These are phyloP conservation scores for Tenthredo mesomela DNA, from an alignment of 2,888 invertebrate species.

Conservation along the genomic window DNA sequence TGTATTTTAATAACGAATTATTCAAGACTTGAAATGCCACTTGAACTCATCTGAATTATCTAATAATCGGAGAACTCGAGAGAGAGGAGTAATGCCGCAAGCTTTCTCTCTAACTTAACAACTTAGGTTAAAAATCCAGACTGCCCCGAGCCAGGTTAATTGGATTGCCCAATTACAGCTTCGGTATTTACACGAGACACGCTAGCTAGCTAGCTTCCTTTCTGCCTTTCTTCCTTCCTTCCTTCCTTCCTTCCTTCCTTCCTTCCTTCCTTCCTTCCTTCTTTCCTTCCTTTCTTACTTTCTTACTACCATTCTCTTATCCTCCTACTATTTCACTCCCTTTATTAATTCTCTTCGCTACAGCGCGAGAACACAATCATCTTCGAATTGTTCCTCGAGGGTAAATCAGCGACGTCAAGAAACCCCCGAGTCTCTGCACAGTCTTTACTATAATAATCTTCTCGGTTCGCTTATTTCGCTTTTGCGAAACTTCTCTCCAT, in stretches of 20 bases:
- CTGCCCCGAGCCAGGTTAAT: slow-evolving; percentile 48
- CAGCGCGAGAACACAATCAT: slow-evolving; percentile 22
- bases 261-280: too few species aligned
- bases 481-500: background rate
- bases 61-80: slow-evolving; percentile 7
- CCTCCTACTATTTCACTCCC: background rate
- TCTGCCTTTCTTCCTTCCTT: background rate
- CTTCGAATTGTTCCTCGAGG: slow-evolving; percentile 40
- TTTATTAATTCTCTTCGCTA: slow-evolving; percentile 10
- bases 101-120: background rate
- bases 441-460: slow-evolving; percentile 10
- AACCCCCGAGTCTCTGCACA: background rate
- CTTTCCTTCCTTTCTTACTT: too few species aligned
- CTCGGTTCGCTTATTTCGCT: slow-evolving; percentile 10
- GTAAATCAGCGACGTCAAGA: slow-evolving; percentile 32
- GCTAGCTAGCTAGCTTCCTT: background rate
- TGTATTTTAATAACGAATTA: background rate
- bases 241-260: background rate
- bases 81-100: background rate
- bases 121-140: slow-evolving; percentile 45
- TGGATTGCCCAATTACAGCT: slow-evolving; percentile 51
- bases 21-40: background rate
- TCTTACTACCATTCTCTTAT: background rate
- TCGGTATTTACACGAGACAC: slow-evolving; percentile 49
- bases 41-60: slow-evolving; percentile 25